A percentile compares a stretch with the other conserved stretches of the same genome.
Conservation (phyloP, 1,140 invertebrate genomes). For the Drosophila kepulauana region DNA sequence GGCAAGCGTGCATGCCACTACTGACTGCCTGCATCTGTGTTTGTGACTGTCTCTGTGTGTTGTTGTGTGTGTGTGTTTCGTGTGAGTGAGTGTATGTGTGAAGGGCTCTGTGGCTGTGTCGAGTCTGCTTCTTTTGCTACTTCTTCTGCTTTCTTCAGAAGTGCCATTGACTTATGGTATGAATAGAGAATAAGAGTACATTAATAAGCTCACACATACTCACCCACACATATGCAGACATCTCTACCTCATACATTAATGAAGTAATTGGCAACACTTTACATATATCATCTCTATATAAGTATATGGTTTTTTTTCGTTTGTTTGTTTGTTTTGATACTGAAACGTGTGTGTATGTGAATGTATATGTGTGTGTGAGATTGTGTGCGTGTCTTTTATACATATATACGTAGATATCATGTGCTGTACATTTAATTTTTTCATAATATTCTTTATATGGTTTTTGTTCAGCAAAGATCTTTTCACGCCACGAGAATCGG, state of each 20-base stretch:
- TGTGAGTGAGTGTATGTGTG: constrained; percentile 9
- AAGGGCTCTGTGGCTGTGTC: constrained; percentile 34
- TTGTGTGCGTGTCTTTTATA: constrained; percentile 25
- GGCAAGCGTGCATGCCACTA: constrained; percentile 47
- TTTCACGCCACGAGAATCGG: constrained; percentile 54
- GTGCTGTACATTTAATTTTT: constrained; percentile 35
- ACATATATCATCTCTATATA: constrained; percentile 48
- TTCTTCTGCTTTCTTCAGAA: constrained; percentile 62
- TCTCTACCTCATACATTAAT: constrained; percentile 83
- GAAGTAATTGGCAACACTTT: constrained; percentile 83
- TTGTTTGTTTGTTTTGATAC: constrained; percentile 38
- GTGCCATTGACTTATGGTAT: constrained; percentile 60
- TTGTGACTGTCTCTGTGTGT: constrained; percentile 24
- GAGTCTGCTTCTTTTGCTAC: constrained; percentile 64
- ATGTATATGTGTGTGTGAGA: constrained; percentile 33
- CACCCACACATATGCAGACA: constrained; percentile 83
- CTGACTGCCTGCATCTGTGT: constrained; percentile 21
- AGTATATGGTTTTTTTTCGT: too few species aligned
- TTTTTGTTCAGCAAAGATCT: constrained; percentile 71
- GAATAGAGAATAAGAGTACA: constrained; percentile 63
- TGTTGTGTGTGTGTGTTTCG: constrained; percentile 4
- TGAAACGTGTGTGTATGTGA: constrained; percentile 58
- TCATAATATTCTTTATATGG: constrained; percentile 40
- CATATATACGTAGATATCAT: constrained; percentile 40
- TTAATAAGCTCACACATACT: constrained; percentile 84